phyloP scores from a whole-genome alignment of 2,888 invertebrate genomes.

The Drosophila hamatofila region DNA sequence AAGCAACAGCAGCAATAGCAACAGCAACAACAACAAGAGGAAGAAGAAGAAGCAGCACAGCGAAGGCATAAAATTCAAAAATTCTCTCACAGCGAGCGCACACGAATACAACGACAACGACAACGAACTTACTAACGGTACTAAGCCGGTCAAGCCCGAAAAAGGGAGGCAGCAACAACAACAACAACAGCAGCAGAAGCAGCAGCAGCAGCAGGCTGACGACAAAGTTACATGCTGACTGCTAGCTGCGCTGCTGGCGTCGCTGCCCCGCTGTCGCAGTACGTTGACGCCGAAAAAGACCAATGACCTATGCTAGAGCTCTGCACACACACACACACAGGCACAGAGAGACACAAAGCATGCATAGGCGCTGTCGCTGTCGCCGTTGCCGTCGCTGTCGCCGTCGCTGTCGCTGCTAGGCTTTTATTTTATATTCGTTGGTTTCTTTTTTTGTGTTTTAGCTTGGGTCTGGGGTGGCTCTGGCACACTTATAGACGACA shows the following conservation, averaged over 20 bases:
- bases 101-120: slow-evolving; percentile 52
- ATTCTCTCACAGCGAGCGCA: slow-evolving; percentile 63
- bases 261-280: slow-evolving; percentile 72
- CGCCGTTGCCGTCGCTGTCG: slow-evolving; percentile 36
- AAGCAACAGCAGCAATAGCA: slow-evolving; percentile 27
- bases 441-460: slow-evolving; percentile 12
- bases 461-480: slow-evolving; percentile 57
- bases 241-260: slow-evolving; percentile 44
- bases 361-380: slow-evolving; percentile 59
- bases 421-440: slow-evolving; percentile 43
- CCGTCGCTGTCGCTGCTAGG: slow-evolving; percentile 56
- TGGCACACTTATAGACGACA: slow-evolving; percentile 78
- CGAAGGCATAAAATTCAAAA: slow-evolving; percentile 56
- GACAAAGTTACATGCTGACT: slow-evolving; percentile 80
- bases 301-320: slow-evolving; percentile 84
- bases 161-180: slow-evolving; percentile 61
- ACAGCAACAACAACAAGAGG: slow-evolving; percentile 5
- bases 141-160: slow-evolving; percentile 78
- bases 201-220: slow-evolving; percentile 57
- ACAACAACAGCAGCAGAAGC: slow-evolving; percentile 47
- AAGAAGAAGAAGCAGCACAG: slow-evolving; percentile 16
- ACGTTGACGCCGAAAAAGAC: slow-evolving; percentile 85
- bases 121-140: slow-evolving; percentile 81
- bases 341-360: slow-evolving; percentile 14
- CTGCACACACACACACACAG: slow-evolving; percentile 36